Percentiles rank a stretch among this genome's conserved stretches.
Evolutionary conservation across 2,113 vertebrate species (phyloP).

Genomic region (Bothrops jararaca): DNA sequence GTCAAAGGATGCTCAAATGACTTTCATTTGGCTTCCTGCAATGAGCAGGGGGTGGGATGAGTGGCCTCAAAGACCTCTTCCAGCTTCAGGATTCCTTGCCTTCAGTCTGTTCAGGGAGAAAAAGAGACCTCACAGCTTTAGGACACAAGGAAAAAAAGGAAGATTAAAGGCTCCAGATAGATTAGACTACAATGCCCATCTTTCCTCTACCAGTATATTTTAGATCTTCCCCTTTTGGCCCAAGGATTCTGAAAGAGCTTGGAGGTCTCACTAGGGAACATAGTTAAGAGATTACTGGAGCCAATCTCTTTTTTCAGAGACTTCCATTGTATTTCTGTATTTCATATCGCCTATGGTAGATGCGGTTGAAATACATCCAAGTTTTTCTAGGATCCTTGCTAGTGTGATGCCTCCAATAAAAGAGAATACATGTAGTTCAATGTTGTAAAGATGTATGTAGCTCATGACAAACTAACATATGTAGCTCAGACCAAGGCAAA

Average conservation of each 20-base stretch:
- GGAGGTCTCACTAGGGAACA: background rate
- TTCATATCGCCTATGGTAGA: background rate
- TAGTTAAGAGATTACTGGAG: no score
- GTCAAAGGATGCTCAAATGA: background rate
- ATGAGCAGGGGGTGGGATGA: background rate
- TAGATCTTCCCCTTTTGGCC: background rate
- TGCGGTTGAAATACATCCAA: background rate
- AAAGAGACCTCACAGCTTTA: background rate
- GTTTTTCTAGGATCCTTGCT: background rate
- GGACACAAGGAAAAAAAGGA: background rate
- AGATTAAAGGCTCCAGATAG: background rate
- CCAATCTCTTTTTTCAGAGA: background rate
- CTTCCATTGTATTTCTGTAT: background rate
- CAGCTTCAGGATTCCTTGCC: background rate
- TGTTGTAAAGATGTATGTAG: no score
- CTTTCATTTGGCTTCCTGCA: background rate
- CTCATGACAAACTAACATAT: no score
- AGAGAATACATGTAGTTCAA: no score
- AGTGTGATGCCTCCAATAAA: background rate
- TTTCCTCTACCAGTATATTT: background rate
- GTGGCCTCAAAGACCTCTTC: background rate
- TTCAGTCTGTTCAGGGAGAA: background rate
- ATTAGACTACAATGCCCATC: background rate
- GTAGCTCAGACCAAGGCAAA: no score
- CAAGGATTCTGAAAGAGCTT: background rate